Conservation (phyloP, 1,140 invertebrate species). For the Drosophila subpulchrella region DNA sequence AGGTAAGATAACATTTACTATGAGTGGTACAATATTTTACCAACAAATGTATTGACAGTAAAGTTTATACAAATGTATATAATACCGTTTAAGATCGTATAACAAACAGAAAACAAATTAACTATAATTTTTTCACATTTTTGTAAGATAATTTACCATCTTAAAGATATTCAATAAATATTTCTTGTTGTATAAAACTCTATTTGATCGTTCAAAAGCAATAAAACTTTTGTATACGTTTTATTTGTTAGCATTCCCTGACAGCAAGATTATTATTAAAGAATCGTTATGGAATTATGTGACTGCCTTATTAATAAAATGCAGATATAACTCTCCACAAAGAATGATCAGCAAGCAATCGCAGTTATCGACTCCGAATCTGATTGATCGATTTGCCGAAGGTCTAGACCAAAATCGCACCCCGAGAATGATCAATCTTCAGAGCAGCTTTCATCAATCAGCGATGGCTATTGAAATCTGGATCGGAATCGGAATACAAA, state of each 20-base stretch:
- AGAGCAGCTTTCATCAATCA: conserved; percentile 58
- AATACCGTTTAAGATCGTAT: too few species aligned
- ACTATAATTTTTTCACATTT: too few species aligned
- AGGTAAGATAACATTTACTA: too few species aligned
- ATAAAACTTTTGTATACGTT: background rate
- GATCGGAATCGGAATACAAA: conserved; percentile 59
- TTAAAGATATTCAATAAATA: too few species aligned
- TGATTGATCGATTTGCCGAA: conserved; percentile 41
- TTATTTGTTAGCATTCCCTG: too few species aligned
- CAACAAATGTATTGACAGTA: too few species aligned
- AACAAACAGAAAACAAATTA: too few species aligned
- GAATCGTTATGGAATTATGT: background rate
- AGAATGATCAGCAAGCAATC: background rate
- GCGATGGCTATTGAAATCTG: conserved; percentile 62
- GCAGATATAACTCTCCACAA: background rate
- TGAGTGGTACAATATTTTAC: too few species aligned
- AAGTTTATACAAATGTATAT: too few species aligned
- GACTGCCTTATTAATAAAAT: background rate
- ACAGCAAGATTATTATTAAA: background rate
- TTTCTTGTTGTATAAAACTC: too few species aligned
- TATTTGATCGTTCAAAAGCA: too few species aligned
- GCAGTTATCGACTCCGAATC: conserved; percentile 4
- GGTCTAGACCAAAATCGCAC: conserved; percentile 26
- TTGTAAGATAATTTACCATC: too few species aligned
- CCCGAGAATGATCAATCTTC: conserved; percentile 60